Percentiles rank a stretch among this genome's conserved stretches.
phyloP scores from a whole-genome alignment of 2,113 vertebrate genomes.

The Malurus cyaneus region DNA sequence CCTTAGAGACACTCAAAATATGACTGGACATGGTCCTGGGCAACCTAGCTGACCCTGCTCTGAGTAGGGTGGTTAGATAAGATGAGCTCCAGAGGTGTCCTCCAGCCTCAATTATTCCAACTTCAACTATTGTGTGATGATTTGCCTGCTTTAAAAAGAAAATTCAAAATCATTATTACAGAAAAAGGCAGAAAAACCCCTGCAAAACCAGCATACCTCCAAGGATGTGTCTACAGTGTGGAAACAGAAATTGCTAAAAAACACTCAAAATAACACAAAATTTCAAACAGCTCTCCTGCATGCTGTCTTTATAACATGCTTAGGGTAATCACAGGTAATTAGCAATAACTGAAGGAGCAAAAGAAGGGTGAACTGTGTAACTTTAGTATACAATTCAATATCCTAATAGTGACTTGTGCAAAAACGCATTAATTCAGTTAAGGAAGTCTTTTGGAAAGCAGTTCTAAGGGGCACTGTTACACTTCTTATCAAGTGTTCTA shows the following conservation, averaged over 20 bases:
- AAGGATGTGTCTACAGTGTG: accelerated
- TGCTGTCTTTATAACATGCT: background rate
- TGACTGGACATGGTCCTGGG: accelerated
- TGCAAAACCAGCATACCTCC: background rate
- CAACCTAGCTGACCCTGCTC: background rate
- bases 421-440: background rate
- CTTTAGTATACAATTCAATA: background rate
- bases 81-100: background rate
- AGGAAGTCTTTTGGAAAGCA: background rate
- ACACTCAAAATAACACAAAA: background rate
- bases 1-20: background rate
- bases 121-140: background rate
- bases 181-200: background rate
- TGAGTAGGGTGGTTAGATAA: background rate
- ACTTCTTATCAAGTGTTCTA: background rate
- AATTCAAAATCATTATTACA: background rate
- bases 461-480: background rate
- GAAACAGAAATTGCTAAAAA: background rate
- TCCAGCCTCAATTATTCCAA: background rate
- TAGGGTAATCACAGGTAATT: background rate
- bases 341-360: background rate
- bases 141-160: background rate
- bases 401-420: background rate
- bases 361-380: background rate
- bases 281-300: background rate